phyloP scores from a whole-genome alignment of 2,797 vertebrate genomes.

The Vespertilio murinus region DNA sequence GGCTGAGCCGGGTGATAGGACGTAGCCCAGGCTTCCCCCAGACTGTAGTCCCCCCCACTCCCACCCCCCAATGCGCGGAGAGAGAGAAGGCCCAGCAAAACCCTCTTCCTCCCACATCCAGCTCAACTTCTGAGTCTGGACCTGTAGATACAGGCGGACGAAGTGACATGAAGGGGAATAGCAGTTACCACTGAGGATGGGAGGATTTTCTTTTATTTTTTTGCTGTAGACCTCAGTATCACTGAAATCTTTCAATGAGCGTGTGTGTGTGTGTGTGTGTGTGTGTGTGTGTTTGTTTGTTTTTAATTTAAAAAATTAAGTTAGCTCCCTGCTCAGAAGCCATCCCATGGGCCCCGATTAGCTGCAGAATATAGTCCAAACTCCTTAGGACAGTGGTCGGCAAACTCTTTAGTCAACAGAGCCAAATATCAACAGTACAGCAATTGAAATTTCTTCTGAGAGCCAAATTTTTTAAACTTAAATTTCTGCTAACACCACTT shows the following conservation, averaged over 20 bases:
- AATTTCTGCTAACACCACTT: too few relatives aligned
- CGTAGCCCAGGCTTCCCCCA: background rate
- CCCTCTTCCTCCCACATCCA: background rate
- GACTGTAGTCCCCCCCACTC: too few relatives aligned
- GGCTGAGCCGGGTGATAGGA: accelerated
- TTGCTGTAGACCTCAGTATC: background rate
- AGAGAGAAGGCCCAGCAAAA: background rate
- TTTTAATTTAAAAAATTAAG: constrained; percentile 14
- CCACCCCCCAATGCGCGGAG: too few relatives aligned
- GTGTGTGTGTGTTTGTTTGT: background rate
- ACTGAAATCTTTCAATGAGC: background rate
- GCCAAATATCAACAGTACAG: too few relatives aligned
- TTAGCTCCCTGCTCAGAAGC: background rate
- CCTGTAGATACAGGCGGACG: accelerated
- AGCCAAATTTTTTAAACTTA: too few relatives aligned
- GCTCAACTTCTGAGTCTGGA: background rate
- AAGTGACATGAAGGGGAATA: background rate
- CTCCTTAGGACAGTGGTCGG: too few relatives aligned
- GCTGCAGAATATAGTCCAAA: background rate
- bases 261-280: background rate
- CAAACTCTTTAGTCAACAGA: too few relatives aligned
- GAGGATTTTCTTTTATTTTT: background rate
- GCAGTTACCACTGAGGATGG: background rate
- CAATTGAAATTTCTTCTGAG: too few relatives aligned
- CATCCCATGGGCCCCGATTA: background rate